Conservation (phyloP, 2,888 invertebrate species). For the Entomobrya multifasciata region DNA sequence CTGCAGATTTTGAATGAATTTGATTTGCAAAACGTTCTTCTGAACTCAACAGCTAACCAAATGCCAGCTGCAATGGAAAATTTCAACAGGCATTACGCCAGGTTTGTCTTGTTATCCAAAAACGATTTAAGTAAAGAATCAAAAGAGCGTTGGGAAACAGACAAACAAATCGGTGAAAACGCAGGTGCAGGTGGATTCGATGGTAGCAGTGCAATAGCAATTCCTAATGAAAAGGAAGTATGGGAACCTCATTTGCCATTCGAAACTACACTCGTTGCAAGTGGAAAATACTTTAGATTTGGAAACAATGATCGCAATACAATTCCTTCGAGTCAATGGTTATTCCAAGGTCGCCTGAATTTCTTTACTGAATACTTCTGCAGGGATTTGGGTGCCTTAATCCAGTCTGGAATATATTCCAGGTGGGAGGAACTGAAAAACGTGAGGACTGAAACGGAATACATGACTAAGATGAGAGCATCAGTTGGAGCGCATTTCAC, state of each 20-base stretch:
- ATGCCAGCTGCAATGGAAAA: not conserved
- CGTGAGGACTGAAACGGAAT: not conserved
- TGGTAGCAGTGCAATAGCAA: too few species aligned
- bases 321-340: not conserved
- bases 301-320: not conserved
- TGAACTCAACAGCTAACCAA: not conserved
- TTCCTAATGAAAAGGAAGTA: not conserved
- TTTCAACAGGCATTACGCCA: constrained; percentile 1
- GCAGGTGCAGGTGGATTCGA: not conserved
- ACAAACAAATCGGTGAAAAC: not conserved
- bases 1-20: constrained; percentile 28
- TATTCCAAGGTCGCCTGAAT: constrained; percentile 39
- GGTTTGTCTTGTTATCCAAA: constrained; percentile 38
- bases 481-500: not conserved
- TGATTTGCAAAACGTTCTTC: constrained; percentile 26
- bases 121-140: not conserved
- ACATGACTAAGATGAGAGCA: not conserved
- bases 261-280: constrained; percentile 1
- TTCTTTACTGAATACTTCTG: constrained; percentile 39
- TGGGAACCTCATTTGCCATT: constrained; percentile 44
- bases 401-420: constrained; percentile 14
- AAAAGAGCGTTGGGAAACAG: not conserved
- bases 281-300: constrained; percentile 37
- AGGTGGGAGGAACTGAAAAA: constrained; percentile 31
- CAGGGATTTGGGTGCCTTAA: not conserved